phyloP scores from a whole-genome alignment of 2,888 invertebrate species.

The Sinotaia quadrata region DNA sequence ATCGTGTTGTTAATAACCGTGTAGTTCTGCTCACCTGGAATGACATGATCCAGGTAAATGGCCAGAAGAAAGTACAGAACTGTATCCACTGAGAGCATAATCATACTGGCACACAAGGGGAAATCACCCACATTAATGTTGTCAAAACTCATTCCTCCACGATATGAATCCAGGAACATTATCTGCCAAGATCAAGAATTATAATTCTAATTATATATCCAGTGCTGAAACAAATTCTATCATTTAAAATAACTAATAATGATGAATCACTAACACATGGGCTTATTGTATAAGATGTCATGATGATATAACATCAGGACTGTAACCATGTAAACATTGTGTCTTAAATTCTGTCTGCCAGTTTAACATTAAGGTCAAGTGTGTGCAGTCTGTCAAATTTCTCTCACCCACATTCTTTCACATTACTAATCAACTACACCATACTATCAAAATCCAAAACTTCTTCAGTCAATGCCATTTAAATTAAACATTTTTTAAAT shows the following conservation, averaged over 20 bases:
- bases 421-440: background rate
- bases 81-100: constrained; percentile 87
- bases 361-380: constrained; percentile 1
- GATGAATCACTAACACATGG: too few relatives aligned
- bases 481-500: too few relatives aligned
- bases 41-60: constrained; percentile 86
- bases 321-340: too few relatives aligned
- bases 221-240: too few relatives aligned
- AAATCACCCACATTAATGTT: constrained; percentile 52
- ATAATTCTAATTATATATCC: too few relatives aligned
- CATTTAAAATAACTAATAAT: too few relatives aligned
- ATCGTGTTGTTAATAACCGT: too few relatives aligned
- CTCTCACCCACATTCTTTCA: background rate
- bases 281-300: too few relatives aligned
- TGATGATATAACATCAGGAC: too few relatives aligned
- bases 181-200: constrained; percentile 57
- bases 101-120: constrained; percentile 72
- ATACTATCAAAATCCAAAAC: too few relatives aligned
- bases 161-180: constrained; percentile 57
- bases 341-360: too few relatives aligned
- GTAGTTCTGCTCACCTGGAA: constrained; percentile 79
- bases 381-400: background rate
- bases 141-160: constrained; percentile 60
- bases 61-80: constrained; percentile 84
- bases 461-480: constrained; percentile 21